Base-by-base conservation (phyloP, 1,140 invertebrate genomes). In the Matsumurasca onukii region DNA sequence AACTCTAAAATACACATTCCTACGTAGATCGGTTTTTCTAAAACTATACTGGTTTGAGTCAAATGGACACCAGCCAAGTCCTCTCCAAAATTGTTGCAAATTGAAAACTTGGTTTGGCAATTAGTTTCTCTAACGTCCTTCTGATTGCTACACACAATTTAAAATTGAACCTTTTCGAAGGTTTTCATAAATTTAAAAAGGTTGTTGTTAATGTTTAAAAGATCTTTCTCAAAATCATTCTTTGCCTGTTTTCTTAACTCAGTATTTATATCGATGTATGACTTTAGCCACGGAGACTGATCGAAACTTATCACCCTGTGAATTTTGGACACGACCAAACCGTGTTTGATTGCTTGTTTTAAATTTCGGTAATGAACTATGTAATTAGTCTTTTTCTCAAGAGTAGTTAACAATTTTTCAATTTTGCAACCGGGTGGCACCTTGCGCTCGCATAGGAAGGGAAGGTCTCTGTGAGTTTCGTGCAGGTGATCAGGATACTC, bases 181-280 rank as follows among this genome's bases (percentile, higher is more conserved):
- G 70, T 78, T 76, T 73, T 79, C n/a, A 69, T 75, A 74, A 3
- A 68, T 71, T 71, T 77, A 75, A 80, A 13, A 75, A 64, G 3
- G n/a, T 66, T 61, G 71, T 80, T 78, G 61, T 77, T 76, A n/a
- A 79, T 74, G 22, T 78, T 78, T 31, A 68, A 77, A 61, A 78
- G 74, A 55, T 77, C 72, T 69, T n/a, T n/a, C n/a, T n/a, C n/a
- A n/a, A n/a, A n/a, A n/a, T n/a, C n/a, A n/a, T n/a, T n/a, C n/a
- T n/a, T n/a, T n/a, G n/a, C n/a, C n/a, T n/a, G n/a, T n/a, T n/a
- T n/a, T n/a, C n/a, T n/a, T n/a, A n/a, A n/a, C 74, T 77, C 66
- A 76, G 73, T 72, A 78, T 79, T 22, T 76, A 67, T 68, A 70
- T 73, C 51, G 69, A 72, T n/a, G 76, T 73, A 68, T 69, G n/a